Evolutionary conservation across 2,888 invertebrate species (phyloP), one percentile per base, ranked within the genome.

Genomic region (Caenorhabditis sp.): DNA sequence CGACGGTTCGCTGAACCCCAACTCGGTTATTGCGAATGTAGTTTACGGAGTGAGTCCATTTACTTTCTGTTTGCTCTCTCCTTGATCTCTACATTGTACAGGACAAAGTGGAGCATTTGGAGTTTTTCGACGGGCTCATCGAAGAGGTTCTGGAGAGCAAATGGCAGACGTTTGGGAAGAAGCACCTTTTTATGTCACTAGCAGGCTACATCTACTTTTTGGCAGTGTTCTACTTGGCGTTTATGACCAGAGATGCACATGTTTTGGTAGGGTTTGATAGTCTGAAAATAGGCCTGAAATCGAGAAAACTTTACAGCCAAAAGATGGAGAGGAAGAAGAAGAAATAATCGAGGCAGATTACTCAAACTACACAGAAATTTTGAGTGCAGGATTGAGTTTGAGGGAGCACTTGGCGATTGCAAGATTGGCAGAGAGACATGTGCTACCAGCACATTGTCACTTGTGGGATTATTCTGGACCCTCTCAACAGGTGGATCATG

Each of bases 121-220:
- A 97, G 90, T 94, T 98, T 79, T 95, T 98, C 93, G 97, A 98
- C 92, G 98, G 98, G 0, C 95, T 97, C 89, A 93, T 98, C 58
- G 96, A 97, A 24, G 97, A 98, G 93, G 94, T 98, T n/a, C 93
- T 98, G 22, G 95, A 97, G 92, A 96, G 97, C 3, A 98, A 98
- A 94, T 98, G 98, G 98, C 96, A 97, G 91, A 96, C 97, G 0
- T 98, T 97, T 93, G 97, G 97, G 1, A 96, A 96, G 93, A 82
- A 80, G 66, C 84, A 85, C 35, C 68, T 89, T 58, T 86, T 87
- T 49, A 47, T 72, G 49, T 86, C 97, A 92, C 97, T 98, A 92
- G 95, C 96, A 83, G 94, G 96, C 72, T 98, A 98, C 93, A 94
- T 96, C 12, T 95, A 95, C 85, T 97, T 98, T 93, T 97, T 98